Conservation (phyloP, 1,140 invertebrate genomes). For the Hyphantria cunea region DNA sequence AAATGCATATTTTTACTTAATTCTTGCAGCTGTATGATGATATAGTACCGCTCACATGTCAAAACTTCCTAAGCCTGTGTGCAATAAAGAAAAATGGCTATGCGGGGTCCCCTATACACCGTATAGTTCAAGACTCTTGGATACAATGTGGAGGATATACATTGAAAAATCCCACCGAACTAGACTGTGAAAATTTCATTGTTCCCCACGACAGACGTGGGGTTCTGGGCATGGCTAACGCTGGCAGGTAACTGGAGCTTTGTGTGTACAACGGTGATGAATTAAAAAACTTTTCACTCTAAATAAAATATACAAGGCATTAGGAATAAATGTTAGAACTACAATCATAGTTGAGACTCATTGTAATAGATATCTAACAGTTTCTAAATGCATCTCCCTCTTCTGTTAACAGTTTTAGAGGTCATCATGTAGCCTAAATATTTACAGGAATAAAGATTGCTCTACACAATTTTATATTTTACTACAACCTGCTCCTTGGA, state of each 20-base stretch:
- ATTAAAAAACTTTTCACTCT: too few relatives aligned
- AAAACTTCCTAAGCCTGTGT: conserved; percentile 78
- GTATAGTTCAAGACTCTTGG: conserved; percentile 80
- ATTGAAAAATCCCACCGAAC: conserved; percentile 48
- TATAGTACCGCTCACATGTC: conserved; percentile 76
- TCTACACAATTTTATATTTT: conserved; percentile 91
- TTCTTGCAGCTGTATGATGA: conserved; percentile 74
- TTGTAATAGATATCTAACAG: too few relatives aligned
- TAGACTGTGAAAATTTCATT: conserved; percentile 82
- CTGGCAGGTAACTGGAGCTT: conserved; percentile 57
- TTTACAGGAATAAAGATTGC: conserved; percentile 82
- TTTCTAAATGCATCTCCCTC: too few relatives aligned
- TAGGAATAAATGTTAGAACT: too few relatives aligned
- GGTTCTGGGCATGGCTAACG: conserved; percentile 80
- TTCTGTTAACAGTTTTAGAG: too few relatives aligned
- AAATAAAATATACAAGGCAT: too few relatives aligned
- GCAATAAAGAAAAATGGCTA: conserved; percentile 67
- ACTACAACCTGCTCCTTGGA: conserved; percentile 87
- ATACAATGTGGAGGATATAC: conserved; percentile 80
- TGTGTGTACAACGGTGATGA: too few relatives aligned
- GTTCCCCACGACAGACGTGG: conserved; percentile 81
- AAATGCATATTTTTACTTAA: too few relatives aligned
- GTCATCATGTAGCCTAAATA: too few relatives aligned
- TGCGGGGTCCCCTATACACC: conserved; percentile 75
- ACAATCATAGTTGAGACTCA: too few relatives aligned